These are phyloP conservation scores for Heliconius sara DNA, from an alignment of 2,888 invertebrate genomes.

Conservation along the genomic window DNA sequence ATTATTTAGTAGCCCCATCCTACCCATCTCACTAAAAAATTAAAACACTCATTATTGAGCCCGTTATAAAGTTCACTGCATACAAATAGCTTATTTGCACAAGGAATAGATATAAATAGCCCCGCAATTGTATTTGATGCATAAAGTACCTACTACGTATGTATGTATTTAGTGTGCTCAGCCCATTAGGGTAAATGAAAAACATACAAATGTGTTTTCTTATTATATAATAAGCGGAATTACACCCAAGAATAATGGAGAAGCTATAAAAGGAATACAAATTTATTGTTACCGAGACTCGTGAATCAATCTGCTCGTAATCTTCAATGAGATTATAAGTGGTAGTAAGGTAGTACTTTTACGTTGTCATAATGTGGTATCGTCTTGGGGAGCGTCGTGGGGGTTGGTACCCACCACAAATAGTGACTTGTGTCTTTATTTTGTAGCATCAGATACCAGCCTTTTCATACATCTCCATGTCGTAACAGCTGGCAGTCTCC, in stretches of 20 bases:
- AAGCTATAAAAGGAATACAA: constrained; percentile 61
- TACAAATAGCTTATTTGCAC: constrained; percentile 76
- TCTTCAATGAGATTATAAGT: constrained; percentile 50
- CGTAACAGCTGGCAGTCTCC: constrained; percentile 80
- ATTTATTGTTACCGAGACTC: constrained; percentile 62
- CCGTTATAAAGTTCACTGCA: constrained; percentile 69
- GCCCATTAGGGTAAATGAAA: constrained; percentile 43
- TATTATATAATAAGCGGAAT: constrained; percentile 27
- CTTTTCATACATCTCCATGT: constrained; percentile 61
- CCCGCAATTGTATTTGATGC: constrained; percentile 51
- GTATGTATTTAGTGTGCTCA: constrained; percentile 35
- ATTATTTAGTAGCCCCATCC: constrained; percentile 63
- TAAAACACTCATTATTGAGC: constrained; percentile 77
- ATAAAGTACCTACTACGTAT: constrained; percentile 30
- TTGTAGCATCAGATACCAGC: constrained; percentile 59
- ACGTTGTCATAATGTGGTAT: constrained; percentile 34
- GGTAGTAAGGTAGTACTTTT: constrained; percentile 43
- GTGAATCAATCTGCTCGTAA: constrained; percentile 67
- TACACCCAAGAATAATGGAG: constrained; percentile 50
- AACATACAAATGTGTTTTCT: constrained; percentile 36
- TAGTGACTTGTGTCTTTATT: constrained; percentile 38
- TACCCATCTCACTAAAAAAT: constrained; percentile 77
- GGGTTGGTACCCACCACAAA: not conserved
- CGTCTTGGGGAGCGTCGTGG: constrained; percentile 21
- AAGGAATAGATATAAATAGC: constrained; percentile 61